Base-by-base conservation (phyloP, 2,888 invertebrate genomes). In the Rhingia campestris region DNA sequence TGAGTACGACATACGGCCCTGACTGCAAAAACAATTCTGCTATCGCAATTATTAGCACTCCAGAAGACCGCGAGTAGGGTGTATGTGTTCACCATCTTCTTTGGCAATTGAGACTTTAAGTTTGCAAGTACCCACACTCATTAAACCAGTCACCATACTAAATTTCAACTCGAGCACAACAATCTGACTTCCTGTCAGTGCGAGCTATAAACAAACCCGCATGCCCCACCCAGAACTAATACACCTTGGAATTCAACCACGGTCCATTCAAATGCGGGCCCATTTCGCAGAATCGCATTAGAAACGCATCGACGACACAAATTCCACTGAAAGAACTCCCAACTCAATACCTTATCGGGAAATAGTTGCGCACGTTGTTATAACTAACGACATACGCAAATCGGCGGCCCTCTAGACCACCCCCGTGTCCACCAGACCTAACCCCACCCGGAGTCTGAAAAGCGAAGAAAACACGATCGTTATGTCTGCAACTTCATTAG, bases 401-500 rank as follows among this genome's bases (percentile, higher is more conserved):
- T 14, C n/a, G 6, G 22, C 64, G 6, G 10, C 12, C 6, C 41
- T 5, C 6, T 12, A 10, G 12, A 10, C 43, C 32, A 14, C 47
- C 49, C 41, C 30, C 30, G 22, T 12, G 32, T 49, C 49, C 1
- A 12, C 30, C 30, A 33, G 39, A 32, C 59, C 49, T 3, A 12
- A 22, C 30, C 14, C 9, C 66, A 39, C 22, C 37, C 35, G 47
- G 59, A 66, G 63, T 56, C 54, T 61, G 72, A 7, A 22, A 22
- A 10, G 43, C 53, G 39, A 63, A 33, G 79, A 63, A 51, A 80
- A 73, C 59, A 75, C 37, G 70, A 49, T 80, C 80, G 69, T 84
- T 70, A 70, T 41, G 74, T 84, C 73, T 84, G 84, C 74, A 61
- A 80, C 84, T 84, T 84, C 84, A 84, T 80, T 84, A 80, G 74